Percentiles rank a stretch among this genome's conserved stretches.
Conservation (phyloP, 2,113 vertebrate genomes). For the Lamprotornis superbus region DNA sequence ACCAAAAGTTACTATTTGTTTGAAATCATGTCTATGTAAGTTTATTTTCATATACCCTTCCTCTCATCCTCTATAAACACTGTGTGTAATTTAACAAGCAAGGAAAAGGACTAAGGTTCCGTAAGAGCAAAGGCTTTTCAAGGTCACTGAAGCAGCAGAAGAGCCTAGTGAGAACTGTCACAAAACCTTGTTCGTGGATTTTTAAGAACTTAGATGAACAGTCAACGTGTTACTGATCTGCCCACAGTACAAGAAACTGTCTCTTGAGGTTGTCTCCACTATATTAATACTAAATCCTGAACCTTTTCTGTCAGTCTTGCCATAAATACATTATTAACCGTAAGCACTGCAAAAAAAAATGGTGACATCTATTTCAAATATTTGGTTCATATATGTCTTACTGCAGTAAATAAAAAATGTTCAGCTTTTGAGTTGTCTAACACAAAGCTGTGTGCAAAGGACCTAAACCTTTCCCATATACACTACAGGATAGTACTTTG, state of each 20-base stretch:
- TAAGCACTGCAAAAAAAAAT: neutral
- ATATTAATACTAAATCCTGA: neutral
- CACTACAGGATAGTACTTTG: neutral
- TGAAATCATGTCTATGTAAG: neutral
- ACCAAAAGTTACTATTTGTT: neutral
- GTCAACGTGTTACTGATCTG: neutral
- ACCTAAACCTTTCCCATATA: neutral
- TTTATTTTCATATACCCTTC: constrained; percentile 1
- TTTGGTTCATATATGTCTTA: neutral
- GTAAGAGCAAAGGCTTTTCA: neutral
- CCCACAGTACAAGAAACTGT: neutral
- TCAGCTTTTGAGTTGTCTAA: neutral
- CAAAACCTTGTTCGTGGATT: neutral
- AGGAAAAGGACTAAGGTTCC: neutral
- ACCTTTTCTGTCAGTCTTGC: neutral
- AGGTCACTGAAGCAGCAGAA: neutral
- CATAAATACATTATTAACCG: neutral
- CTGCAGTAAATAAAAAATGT: neutral
- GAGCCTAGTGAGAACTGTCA: neutral
- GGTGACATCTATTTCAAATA: neutral
- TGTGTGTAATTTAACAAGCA: neutral
- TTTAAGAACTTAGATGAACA: neutral
- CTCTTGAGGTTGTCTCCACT: neutral
- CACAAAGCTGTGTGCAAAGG: neutral
- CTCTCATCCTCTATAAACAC: neutral